Evolutionary conservation across 2,888 invertebrate species (phyloP), one percentile per base, ranked within the genome.

Genomic region (Scaptomyza polygonia): DNA sequence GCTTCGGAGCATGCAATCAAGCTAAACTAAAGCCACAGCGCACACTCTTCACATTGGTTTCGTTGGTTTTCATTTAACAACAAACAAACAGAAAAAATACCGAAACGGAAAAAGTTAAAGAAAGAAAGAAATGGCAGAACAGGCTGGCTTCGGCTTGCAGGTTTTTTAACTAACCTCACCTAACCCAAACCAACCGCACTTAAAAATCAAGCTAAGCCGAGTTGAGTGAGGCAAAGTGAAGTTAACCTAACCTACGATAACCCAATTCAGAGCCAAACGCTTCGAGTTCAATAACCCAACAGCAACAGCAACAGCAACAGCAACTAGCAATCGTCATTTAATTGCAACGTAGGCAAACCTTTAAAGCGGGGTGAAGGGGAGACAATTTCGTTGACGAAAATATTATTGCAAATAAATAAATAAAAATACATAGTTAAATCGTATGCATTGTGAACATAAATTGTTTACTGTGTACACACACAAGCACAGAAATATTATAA

Each of bases 241-340:
- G 58, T 59, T 64, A 74, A 82, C 83, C 80, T 88, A 84, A 87
- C 82, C 84, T 86, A 86, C 84, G 85, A 79, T 84, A 84, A 84
- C 84, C 84, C 82, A 84, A 84, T 88, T 84, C 87, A 65, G 63
- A 68, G 72, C 77, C 78, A 77, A 77, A 69, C 72, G 55, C 82
- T 52, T 42, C 27, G 84, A 59, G 82, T 82, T 82, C 82, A 82
- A 83, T 79, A 87, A 82, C 86, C 73, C 88, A 57, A n/a, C n/a
- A 59, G 58, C 58, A 29, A 55, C 49, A 21, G 63, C 67, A 49
- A 66, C 27, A 59, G 58, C 58, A 29, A 55, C 49, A 21, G 63
- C 67, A 49, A 66, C 27, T 34, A n/a, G 53, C 72, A 77, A 51
- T 66, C 77, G 67, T 65, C 72, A 76, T 48, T 53, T 61, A 36